These are phyloP conservation scores for Perca flavescens DNA, from an alignment of 2,113 vertebrate genomes.

Conservation along the genomic window DNA sequence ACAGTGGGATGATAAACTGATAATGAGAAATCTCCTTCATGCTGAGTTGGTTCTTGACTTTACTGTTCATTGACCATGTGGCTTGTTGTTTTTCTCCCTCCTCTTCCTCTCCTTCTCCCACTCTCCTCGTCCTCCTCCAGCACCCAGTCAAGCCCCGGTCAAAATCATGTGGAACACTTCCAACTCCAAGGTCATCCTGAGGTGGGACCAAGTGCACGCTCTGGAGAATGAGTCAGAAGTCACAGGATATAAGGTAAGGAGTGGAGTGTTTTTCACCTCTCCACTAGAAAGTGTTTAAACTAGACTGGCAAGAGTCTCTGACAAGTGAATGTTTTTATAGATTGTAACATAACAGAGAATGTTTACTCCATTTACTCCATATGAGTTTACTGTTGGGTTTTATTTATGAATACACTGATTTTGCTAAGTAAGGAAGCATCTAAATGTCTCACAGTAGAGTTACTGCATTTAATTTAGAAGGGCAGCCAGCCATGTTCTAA, in stretches of 20 bases:
- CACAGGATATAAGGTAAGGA: conserved; percentile 94
- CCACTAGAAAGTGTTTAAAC: background rate
- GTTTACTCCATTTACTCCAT: conserved; percentile 20
- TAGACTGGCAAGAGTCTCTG: background rate
- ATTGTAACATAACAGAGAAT: conserved; percentile 21
- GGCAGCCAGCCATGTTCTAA: background rate
- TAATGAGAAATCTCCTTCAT: conserved; percentile 70
- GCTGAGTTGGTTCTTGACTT: conserved; percentile 50
- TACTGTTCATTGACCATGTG: conserved; percentile 50
- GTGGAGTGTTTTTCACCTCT: background rate
- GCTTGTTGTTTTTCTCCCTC: conserved; percentile 50
- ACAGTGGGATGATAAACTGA: conserved; percentile 55
- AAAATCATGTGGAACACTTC: conserved; percentile 97
- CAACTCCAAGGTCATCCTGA: conserved; percentile 95
- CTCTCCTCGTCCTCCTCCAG: conserved; percentile 73
- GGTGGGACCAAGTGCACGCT: conserved; percentile 97
- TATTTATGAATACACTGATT: background rate
- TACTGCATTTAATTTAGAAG: conserved; percentile 2
- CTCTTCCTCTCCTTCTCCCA: background rate
- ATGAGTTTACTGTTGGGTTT: background rate
- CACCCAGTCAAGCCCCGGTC: conserved; percentile 93
- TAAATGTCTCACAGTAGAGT: background rate
- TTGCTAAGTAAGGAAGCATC: background rate
- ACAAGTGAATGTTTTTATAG: conserved; percentile 20
- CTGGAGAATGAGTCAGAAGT: conserved; percentile 98